Base-by-base conservation (phyloP, 2,113 vertebrate genomes). In the Mesocricetus auratus region DNA sequence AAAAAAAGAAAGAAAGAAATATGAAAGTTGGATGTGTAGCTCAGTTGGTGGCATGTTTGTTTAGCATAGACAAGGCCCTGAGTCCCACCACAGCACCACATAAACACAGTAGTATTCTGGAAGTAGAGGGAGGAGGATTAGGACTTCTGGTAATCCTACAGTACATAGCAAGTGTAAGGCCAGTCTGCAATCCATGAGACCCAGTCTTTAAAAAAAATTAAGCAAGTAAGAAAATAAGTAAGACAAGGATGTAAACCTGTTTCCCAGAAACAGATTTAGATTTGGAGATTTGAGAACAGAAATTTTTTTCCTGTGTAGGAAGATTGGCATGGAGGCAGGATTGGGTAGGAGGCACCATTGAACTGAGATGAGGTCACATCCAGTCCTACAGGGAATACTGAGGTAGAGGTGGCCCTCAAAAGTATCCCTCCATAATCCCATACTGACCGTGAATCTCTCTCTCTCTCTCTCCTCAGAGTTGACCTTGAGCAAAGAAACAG, bases 261-360 rank as follows among this genome's bases (percentile, higher is more conserved):
- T 87, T 69, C 82, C 85, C 1, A 16, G 53, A 77, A 75, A 47
- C 66, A 85, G 60, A 24, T 79, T 89, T 45, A n/a, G 53, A 86
- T 29, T 74, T 94, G 33, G 29, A 75, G 16, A 89, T 36, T 71
- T 82, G 58, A 92, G 39, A 50, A 36, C 53, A 89, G 86, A 73
- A 89, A 16, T 15, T 60, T 33, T 33, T 19, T 26, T 89, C 42
- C 22, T 8, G 5, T 73, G 22, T 24, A 62, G 11, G 7, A 73
- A 62, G 22, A 66, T 22, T 36, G 1, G 66, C 2, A 4, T 71
- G 66, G 86, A 50, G 50, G 9, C 24, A 60, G 19, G 33, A 58
- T 8, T 82, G 66, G 42, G 62, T 62, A 50, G 45, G 45, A 16
- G 42, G 42, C 42, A 21, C 39, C 50, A 5, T 0, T 45, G 26